phyloP scores from a whole-genome alignment of 2,797 vertebrate species.

The Novumbra hubbsi region DNA sequence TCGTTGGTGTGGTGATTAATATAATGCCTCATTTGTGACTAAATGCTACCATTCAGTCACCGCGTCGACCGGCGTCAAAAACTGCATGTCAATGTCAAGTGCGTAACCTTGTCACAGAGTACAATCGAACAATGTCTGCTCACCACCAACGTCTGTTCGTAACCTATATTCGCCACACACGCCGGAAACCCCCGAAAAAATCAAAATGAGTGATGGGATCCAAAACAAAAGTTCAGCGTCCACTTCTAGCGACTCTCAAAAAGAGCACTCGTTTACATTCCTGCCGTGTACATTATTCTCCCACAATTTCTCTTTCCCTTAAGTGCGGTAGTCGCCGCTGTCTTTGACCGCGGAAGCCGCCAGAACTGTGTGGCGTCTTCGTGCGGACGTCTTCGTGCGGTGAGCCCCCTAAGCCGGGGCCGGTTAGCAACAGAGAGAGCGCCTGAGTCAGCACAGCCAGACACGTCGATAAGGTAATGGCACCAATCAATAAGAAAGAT shows the following conservation, averaged over 20 bases:
- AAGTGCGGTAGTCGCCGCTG: constrained; percentile 67
- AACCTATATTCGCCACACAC: too few species aligned
- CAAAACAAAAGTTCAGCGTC: too few species aligned
- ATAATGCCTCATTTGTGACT: not conserved
- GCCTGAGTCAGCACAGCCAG: constrained; percentile 78
- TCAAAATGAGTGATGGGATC: too few species aligned
- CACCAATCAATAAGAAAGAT: constrained; percentile 87
- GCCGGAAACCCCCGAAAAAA: too few species aligned
- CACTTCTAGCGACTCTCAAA: not conserved
- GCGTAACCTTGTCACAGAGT: not conserved
- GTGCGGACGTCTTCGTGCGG: constrained; percentile 54
- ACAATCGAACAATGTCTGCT: not conserved
- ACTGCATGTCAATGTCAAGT: not conserved
- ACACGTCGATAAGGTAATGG: constrained; percentile 87
- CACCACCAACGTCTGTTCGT: too few species aligned
- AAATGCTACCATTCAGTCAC: not conserved
- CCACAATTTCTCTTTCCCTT: constrained; percentile 14
- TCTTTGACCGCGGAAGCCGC: constrained; percentile 47
- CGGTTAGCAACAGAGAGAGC: constrained; percentile 66
- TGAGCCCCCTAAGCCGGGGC: constrained; percentile 60
- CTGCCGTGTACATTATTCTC: constrained; percentile 27
- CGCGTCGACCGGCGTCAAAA: not conserved
- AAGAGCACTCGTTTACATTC: constrained; percentile 15
- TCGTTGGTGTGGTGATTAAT: not conserved
- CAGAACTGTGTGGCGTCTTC: too few species aligned